Conservation (phyloP, 2,113 vertebrate species). For the Ophiodon elongatus region DNA sequence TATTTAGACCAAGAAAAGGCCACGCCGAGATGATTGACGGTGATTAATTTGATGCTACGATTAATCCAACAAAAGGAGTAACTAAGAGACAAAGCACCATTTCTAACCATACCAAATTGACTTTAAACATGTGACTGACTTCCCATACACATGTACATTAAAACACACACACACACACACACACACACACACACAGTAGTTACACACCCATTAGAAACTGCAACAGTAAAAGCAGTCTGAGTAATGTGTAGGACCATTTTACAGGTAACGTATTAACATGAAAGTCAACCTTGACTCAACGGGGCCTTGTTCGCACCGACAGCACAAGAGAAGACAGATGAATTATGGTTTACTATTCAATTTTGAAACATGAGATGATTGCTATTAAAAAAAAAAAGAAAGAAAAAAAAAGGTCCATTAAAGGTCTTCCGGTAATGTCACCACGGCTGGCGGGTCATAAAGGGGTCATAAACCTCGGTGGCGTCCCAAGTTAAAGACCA, state of each 20-base stretch:
- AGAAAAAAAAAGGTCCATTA: conserved; percentile 4
- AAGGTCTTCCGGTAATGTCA: conserved; percentile 59
- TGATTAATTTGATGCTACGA: not conserved
- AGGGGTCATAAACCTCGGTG: conserved; percentile 59
- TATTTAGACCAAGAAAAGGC: not conserved
- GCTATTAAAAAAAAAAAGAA: conserved; percentile 36
- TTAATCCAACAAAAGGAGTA: not conserved
- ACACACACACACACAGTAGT: not conserved
- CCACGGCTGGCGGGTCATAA: conserved; percentile 60
- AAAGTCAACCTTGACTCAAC: conserved; percentile 44
- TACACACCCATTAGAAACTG: not conserved
- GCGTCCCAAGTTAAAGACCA: conserved; percentile 60
- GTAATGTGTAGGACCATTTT: not conserved
- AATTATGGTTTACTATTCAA: conserved; percentile 37
- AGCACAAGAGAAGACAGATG: conserved; percentile 12
- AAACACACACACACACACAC: not conserved
- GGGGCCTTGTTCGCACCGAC: conserved; percentile 6
- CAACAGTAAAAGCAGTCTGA: not conserved
- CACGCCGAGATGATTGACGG: not conserved
- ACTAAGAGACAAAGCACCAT: not conserved
- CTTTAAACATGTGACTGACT: not conserved
- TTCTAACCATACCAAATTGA: not conserved
- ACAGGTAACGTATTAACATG: conserved; percentile 50
- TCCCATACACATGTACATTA: not conserved
- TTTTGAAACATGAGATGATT: conserved; percentile 52